Evolutionary conservation across 1,140 invertebrate species (phyloP).

Genomic region (Diuraphis noxia): DNA sequence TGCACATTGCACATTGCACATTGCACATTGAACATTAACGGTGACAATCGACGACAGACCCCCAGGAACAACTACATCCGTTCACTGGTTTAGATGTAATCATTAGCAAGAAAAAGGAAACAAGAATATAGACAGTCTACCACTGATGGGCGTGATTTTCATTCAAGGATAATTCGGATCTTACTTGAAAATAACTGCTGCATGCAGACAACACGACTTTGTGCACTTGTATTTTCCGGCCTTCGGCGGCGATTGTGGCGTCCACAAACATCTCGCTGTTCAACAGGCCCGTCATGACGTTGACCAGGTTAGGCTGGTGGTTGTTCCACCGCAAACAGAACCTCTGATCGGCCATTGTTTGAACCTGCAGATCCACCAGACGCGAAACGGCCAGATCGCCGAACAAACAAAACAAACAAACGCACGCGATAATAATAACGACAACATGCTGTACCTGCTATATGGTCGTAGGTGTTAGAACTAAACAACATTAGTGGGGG

Average conservation of each 20-base stretch:
- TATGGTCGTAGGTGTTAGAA: neutral
- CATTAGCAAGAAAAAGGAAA: neutral
- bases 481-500: neutral
- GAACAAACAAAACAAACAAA: slow-evolving; percentile 10
- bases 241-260: slow-evolving; percentile 84
- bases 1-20: neutral
- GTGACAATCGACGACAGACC: neutral
- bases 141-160: neutral
- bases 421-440: neutral
- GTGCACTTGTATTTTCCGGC: slow-evolving; percentile 80
- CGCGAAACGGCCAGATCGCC: neutral
- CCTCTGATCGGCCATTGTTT: slow-evolving; percentile 69
- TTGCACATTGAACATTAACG: neutral
- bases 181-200: slow-evolving; percentile 83
- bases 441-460: neutral
- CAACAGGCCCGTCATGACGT: slow-evolving; percentile 78
- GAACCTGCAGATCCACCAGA: neutral
- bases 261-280: slow-evolving; percentile 82
- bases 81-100: neutral
- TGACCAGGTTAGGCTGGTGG: slow-evolving; percentile 86
- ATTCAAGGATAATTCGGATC: neutral
- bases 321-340: slow-evolving; percentile 88
- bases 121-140: neutral
- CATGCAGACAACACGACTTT: slow-evolving; percentile 85
- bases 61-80: neutral